Evolutionary conservation across 2,797 vertebrate genomes (phyloP).

Genomic region (Gephyroberyx darwinii): DNA sequence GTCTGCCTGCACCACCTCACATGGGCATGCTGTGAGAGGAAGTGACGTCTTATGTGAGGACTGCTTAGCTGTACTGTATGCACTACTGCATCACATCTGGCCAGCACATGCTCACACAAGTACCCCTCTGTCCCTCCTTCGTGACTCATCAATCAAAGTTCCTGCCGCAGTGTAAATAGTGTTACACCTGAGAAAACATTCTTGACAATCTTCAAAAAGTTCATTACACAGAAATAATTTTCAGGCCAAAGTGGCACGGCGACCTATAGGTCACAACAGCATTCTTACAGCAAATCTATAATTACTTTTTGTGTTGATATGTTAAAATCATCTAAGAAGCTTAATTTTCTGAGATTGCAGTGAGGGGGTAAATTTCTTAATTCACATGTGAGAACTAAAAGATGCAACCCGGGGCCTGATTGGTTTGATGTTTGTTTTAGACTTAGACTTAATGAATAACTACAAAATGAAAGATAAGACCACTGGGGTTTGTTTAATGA

Average conservation of each 20-base stretch:
- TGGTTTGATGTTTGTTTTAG: no score
- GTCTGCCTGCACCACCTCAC: not conserved
- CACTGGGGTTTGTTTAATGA: no score
- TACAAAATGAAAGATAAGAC: no score
- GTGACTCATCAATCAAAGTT: conserved; percentile 41
- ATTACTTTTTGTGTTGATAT: not conserved
- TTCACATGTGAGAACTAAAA: not conserved
- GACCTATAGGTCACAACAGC: not conserved
- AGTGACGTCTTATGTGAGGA: conserved; percentile 15
- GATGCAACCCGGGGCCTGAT: not conserved
- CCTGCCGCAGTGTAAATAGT: conserved; percentile 14
- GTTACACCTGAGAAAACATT: not conserved
- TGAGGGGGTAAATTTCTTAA: not conserved
- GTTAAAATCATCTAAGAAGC: not conserved
- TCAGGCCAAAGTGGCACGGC: not conserved
- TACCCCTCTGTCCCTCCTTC: conserved; percentile 17
- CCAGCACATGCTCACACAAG: conserved; percentile 49
- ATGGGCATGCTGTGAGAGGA: conserved; percentile 14
- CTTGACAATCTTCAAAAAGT: conserved; percentile 13
- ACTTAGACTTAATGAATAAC: no score
- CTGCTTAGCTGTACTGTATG: not conserved
- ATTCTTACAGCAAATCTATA: no score
- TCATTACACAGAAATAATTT: conserved; percentile 16
- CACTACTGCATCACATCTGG: conserved; percentile 62
- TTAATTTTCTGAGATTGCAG: not conserved